A percentile compares a stretch with the other conserved stretches of the same genome.
Evolutionary conservation across 2,888 invertebrate species (phyloP).

Genomic region (Molorchus minor): DNA sequence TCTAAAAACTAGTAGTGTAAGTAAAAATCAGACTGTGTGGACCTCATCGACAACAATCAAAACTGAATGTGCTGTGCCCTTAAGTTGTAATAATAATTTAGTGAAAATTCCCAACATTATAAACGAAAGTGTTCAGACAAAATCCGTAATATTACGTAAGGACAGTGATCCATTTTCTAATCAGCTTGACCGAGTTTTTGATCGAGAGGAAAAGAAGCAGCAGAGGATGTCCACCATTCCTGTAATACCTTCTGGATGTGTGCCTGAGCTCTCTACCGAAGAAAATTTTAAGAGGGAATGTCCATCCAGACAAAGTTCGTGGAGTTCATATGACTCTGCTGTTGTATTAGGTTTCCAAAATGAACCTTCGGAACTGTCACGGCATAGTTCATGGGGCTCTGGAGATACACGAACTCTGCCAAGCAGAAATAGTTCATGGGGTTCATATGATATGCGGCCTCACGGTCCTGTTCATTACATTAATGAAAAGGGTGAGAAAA

Average conservation of each 20-base stretch:
- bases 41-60: conserved; percentile 61
- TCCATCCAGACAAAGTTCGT: conserved; percentile 77
- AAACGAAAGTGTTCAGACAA: conserved; percentile 21
- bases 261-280: conserved; percentile 45
- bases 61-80: conserved; percentile 50
- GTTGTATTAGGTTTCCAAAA: conserved; percentile 70
- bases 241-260: conserved; percentile 56
- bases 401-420: conserved; percentile 73
- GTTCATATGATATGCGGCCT: conserved; percentile 73
- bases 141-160: conserved; percentile 55
- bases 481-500: conserved; percentile 56
- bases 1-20: conserved; percentile 58
- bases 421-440: conserved; percentile 77
- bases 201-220: conserved; percentile 70
- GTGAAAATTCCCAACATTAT: conserved; percentile 55
- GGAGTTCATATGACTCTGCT: conserved; percentile 82
- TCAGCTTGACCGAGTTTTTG: conserved; percentile 76
- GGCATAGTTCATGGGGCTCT: conserved; percentile 87
- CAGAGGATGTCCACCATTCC: conserved; percentile 56
- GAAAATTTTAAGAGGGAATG: conserved; percentile 61
- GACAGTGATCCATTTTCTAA: conserved; percentile 74
- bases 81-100: conserved; percentile 52
- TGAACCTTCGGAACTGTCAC: conserved; percentile 71
- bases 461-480: conserved; percentile 54
- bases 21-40: conserved; percentile 61